These are phyloP conservation scores for Sinocyclocheilus rhinocerous DNA, from an alignment of 2,113 vertebrate species.

Conservation along the genomic window DNA sequence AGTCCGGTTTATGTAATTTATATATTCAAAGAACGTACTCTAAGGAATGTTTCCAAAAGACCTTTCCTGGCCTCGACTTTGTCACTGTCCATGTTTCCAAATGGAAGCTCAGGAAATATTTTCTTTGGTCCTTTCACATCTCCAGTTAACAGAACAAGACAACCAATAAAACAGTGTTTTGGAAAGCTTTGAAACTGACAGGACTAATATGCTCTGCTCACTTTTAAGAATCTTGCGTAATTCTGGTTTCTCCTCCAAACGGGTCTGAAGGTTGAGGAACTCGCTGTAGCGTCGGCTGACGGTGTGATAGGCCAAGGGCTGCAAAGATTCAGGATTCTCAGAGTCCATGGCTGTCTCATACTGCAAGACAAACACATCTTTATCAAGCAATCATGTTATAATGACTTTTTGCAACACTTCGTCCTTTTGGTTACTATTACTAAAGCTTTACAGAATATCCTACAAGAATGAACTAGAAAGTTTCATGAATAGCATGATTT, in stretches of 20 bases:
- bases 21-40: slow-evolving; percentile 71
- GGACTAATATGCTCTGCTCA: slow-evolving; percentile 62
- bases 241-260: slow-evolving; percentile 90
- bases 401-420: not conserved
- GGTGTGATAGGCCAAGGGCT: slow-evolving; percentile 91
- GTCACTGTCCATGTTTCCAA: slow-evolving; percentile 99
- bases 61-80: slow-evolving; percentile 94
- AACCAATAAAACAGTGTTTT: not conserved
- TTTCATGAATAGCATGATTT: not conserved
- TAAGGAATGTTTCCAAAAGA: slow-evolving; percentile 90
- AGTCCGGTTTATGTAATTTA: not conserved
- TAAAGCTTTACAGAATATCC: not conserved
- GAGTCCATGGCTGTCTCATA: slow-evolving; percentile 90
- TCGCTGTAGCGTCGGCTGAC: slow-evolving; percentile 98
- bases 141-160: slow-evolving; percentile 61
- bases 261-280: slow-evolving; percentile 94
- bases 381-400: not conserved
- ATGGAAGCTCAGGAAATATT: slow-evolving; percentile 94
- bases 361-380: slow-evolving; percentile 66
- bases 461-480: not conserved
- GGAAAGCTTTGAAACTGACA: not conserved
- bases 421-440: not conserved
- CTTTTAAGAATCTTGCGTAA: slow-evolving; percentile 94
- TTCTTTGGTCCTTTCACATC: slow-evolving; percentile 98
- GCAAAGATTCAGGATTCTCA: slow-evolving; percentile 75